These are phyloP conservation scores for Euphysa ruthae DNA, from an alignment of 30 jellyfish, hydroid and myxozoan species.

Conservation along the genomic window DNA sequence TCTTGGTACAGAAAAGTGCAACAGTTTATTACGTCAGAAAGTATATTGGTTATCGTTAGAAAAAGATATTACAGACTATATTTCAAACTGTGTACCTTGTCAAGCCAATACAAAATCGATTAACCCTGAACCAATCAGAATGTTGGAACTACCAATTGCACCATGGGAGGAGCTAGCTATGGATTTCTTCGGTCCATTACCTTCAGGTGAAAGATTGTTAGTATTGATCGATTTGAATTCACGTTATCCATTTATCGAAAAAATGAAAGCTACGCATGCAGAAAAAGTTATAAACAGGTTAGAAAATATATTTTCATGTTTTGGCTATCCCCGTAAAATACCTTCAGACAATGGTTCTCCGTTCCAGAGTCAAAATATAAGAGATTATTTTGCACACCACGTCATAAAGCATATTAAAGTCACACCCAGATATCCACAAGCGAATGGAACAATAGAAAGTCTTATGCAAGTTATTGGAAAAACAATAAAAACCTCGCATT, in stretches of 20 bases:
- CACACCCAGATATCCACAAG: conserved; percentile 21
- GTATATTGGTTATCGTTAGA: neutral
- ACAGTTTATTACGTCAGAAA: neutral
- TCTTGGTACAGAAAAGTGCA: neutral
- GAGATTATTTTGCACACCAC: neutral
- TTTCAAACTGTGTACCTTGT: neutral
- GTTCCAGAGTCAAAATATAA: conserved; percentile 1
- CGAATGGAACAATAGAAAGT: neutral
- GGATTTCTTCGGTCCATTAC: conserved; percentile 25
- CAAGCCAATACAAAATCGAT: neutral
- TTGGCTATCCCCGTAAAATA: conserved; percentile 4
- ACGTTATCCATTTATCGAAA: conserved; percentile 5
- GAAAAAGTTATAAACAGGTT: neutral
- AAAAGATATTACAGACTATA: neutral
- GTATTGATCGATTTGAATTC: neutral
- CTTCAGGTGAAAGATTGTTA: neutral
- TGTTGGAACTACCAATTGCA: neutral
- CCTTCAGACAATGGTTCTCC: conserved; percentile 14
- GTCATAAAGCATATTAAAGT: conserved; percentile 9
- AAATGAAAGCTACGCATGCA: neutral
- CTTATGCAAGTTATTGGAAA: conserved; percentile 18
- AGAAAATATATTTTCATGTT: conserved; percentile 7
- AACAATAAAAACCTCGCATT: neutral
- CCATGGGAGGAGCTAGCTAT: conserved; percentile 12
- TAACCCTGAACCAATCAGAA: neutral